These are phyloP conservation scores for Turritopsis dohrnii DNA, from an alignment of 30 jellyfish, hydroid and myxozoan genomes.

Conservation along the genomic window DNA sequence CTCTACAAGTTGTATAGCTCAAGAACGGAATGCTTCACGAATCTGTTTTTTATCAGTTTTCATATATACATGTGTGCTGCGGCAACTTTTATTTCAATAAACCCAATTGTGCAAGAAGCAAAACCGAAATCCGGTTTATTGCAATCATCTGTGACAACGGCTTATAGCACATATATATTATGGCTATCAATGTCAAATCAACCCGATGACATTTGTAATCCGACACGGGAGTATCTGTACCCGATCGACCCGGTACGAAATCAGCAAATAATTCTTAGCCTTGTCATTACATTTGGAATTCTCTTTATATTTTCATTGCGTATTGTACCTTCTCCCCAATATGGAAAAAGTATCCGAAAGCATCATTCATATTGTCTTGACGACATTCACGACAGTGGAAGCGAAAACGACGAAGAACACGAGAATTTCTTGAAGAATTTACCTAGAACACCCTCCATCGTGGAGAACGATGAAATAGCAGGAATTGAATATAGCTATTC, in stretches of 20 bases:
- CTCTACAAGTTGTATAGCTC: constrained; percentile 61
- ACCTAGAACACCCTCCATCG: not conserved
- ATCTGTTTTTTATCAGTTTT: constrained; percentile 71
- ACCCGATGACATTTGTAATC: constrained; percentile 90
- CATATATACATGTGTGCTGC: constrained; percentile 89
- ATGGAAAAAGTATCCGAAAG: constrained; percentile 41
- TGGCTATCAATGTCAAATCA: constrained; percentile 82
- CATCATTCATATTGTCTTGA: not conserved
- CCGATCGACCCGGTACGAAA: constrained; percentile 70
- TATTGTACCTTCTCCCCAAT: constrained; percentile 65
- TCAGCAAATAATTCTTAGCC: constrained; percentile 59
- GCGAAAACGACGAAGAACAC: constrained; percentile 1
- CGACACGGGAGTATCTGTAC: constrained; percentile 63
- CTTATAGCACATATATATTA: constrained; percentile 70
- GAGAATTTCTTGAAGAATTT: not conserved
- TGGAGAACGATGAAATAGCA: constrained; percentile 62
- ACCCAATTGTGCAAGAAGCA: constrained; percentile 81
- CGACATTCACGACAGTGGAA: not conserved
- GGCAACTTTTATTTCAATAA: constrained; percentile 80
- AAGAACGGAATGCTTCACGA: constrained; percentile 62
- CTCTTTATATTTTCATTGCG: constrained; percentile 48
- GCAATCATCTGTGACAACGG: constrained; percentile 82
- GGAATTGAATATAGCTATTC: constrained; percentile 92
- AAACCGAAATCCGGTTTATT: constrained; percentile 86
- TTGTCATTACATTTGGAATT: constrained; percentile 40